A percentile compares a stretch with the other conserved stretches of the same genome.
phyloP scores from a whole-genome alignment of 2,888 invertebrate species.

The Dolomedes plantarius region DNA sequence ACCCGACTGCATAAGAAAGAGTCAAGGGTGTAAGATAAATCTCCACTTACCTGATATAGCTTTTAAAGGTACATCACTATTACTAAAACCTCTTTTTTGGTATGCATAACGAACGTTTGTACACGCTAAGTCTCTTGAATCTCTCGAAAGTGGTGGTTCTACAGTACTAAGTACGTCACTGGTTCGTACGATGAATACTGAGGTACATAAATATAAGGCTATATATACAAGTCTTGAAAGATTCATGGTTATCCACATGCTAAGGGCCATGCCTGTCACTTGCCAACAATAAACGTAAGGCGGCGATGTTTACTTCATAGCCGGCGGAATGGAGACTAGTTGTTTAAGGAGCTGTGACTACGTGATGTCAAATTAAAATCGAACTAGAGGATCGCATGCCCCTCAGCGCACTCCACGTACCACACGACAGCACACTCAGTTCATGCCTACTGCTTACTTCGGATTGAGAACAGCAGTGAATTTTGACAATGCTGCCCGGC shows the following conservation, averaged over 20 bases:
- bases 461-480: not conserved
- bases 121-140: slow-evolving; percentile 8
- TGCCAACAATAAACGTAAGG: not conserved
- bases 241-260: slow-evolving; percentile 16
- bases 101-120: slow-evolving; percentile 19
- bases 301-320: not conserved
- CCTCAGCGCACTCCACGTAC: not conserved
- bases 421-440: not conserved
- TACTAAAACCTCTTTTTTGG: slow-evolving; percentile 21
- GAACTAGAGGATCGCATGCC: not conserved
- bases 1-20: too few species aligned
- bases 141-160: slow-evolving; percentile 10
- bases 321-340: not conserved
- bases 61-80: slow-evolving; percentile 18
- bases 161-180: slow-evolving; percentile 22
- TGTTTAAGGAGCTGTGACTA: not conserved
- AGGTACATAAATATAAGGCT: slow-evolving; percentile 15
- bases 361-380: not conserved
- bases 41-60: slow-evolving; percentile 17
- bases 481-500: slow-evolving; percentile 27
- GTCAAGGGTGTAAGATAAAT: too few species aligned
- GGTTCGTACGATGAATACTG: not conserved
- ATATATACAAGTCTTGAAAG: slow-evolving; percentile 19
- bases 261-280: slow-evolving; percentile 11
- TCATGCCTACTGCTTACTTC: slow-evolving; percentile 2